Evolutionary conservation across 1,140 invertebrate genomes (phyloP), one percentile per base, ranked within the genome.

Genomic region (Spodoptera litura): DNA sequence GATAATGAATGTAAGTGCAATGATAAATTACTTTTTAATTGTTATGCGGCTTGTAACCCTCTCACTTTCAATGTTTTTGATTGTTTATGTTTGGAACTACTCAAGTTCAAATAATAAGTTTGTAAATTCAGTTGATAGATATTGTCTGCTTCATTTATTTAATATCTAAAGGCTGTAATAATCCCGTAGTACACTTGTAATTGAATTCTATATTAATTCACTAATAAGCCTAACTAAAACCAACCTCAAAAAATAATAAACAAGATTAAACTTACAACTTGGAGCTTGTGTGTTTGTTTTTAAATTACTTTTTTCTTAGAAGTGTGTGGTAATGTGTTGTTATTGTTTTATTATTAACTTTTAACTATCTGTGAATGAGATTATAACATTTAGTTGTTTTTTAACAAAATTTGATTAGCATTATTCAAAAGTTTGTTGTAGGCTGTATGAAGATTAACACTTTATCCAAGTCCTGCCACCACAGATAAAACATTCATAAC

Each of bases 1-100:
- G 78, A 87, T 78, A 77, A 88, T 87, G 87, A 88, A 62, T 58
- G 88, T 89, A 75, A 89, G 88, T 89, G 83, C 15, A 31, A 31
- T 44, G 25, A 25, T 31, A n/a, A 20, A 11, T 27, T 56, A 53
- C 71, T 72, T 15, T 61, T 78, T 44, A 5, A 56, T 59, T 62
- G 70, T 61, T 74, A 74, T 78, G 52, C 52, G 71, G 84, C 85
- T 87, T 88, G 83, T 25, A 78, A 56, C 35, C 61, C 58, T 72
- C 62, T 83, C 78, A 72, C 72, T 78, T 79, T 44, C 15, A 38
- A 15, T 38, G 38, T 27, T 61, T 61, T 38, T n/a, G 15, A 25
- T 53, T 35, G 25, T 27, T 27, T 70, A 51, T 70, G 58, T 49
- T 64, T 25, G 2, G 3, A 5, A 15, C 6, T 62, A 4, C 9